Base-by-base conservation (phyloP, 2,113 vertebrate species). In the Aldabrachelys gigantea region DNA sequence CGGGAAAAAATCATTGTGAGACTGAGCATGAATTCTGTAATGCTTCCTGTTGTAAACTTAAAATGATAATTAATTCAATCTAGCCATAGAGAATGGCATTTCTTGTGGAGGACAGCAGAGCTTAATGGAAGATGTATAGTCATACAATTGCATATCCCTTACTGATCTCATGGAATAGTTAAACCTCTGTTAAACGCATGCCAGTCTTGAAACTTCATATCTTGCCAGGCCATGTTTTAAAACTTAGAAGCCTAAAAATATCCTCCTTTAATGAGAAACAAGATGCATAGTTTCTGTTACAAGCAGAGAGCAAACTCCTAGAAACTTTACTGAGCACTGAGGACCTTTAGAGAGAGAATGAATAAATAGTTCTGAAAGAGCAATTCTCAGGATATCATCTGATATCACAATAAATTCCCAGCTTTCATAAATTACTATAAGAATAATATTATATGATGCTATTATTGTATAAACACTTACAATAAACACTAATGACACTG, bases 331-430 rank as follows among this genome's bases (percentile, higher is more conserved):
- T 96, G 95, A 97, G 93, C 94, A 84, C 52, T 92, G 29, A 84
- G 98, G 97, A 97, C 98, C 98, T 98, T 98, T 98, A 97, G 95
- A 96, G 89, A 96, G 80, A 96, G 84, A 96, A 96, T 29, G 91
- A 96, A 75, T 94, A 96, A 97, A 65, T 35, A 29, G 86, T 92
- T 97, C 90, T 86, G 91, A 94, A 97, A 97, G 89, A 96, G 80
- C 76, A 95, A 94, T 94, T 92, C 82, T 90, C 56, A 65, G 86
- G 90, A 59, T 87, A 94, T 93, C 94, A 89, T 94, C 85, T 38
- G 62, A 91, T 31, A 9, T 19, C 53, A 24, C 17, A 57, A 3
- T 50, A 0, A 38, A 81, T 88, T 88, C 94, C 69, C 17, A 94
- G 13, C 31, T n/a, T 91, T 92, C 69, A 52, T 21, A 84, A 38